phyloP scores from a whole-genome alignment of 1,140 invertebrate genomes.

The Musca domestica region DNA sequence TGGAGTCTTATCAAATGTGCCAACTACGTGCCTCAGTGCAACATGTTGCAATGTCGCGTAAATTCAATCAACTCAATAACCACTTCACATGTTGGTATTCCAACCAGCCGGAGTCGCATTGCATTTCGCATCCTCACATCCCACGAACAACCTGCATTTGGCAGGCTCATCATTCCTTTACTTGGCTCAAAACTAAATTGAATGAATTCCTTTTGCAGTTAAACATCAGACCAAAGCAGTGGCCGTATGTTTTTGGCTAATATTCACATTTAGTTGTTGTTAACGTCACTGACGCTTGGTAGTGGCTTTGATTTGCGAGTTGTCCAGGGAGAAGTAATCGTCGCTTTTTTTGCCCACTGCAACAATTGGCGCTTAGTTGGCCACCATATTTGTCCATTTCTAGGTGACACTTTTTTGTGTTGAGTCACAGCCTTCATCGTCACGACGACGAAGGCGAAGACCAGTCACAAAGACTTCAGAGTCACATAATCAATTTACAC shows the following conservation, averaged over 20 bases:
- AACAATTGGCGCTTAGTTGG: slow-evolving; percentile 11
- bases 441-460: too few relatives aligned
- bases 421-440: too few relatives aligned
- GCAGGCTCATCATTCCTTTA: too few relatives aligned
- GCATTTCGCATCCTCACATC: too few relatives aligned
- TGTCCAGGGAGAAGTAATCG: too few relatives aligned
- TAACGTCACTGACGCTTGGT: neutral
- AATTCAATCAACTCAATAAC: slow-evolving; percentile 15
- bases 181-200: too few relatives aligned
- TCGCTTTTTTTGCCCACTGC: neutral
- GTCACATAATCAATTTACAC: slow-evolving; percentile 17
- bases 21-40: slow-evolving; percentile 10
- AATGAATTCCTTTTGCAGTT: too few relatives aligned
- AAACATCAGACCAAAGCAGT: too few relatives aligned
- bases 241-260: slow-evolving; percentile 1
- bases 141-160: too few relatives aligned
- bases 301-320: neutral
- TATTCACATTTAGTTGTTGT: slow-evolving; percentile 9
- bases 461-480: too few relatives aligned
- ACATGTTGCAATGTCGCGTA: slow-evolving; percentile 19
- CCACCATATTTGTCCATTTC: slow-evolving; percentile 12
- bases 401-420: neutral
- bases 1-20: slow-evolving; percentile 1
- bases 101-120: neutral
- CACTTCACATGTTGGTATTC: slow-evolving; percentile 7